These are phyloP conservation scores for Lithodes maja DNA, from an alignment of 2,888 invertebrate genomes.

Conservation along the genomic window DNA sequence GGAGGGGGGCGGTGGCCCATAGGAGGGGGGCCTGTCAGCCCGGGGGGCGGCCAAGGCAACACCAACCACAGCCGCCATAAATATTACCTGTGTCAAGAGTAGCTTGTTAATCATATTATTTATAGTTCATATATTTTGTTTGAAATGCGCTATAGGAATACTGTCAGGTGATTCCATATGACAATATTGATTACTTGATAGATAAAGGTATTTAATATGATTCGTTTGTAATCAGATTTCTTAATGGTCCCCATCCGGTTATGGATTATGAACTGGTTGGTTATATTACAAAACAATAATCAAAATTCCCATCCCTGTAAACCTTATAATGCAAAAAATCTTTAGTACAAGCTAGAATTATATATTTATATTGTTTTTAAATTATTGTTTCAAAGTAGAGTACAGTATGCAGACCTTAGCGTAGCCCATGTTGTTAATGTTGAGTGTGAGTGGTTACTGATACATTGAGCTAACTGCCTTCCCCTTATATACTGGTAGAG, in stretches of 20 bases:
- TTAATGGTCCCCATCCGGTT: no score
- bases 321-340: no score
- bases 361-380: no score
- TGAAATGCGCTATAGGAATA: no score
- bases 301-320: no score
- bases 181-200: no score
- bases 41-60: slow-evolving; percentile 41
- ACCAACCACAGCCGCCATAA: slow-evolving; percentile 42
- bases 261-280: no score
- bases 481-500: background rate
- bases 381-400: background rate
- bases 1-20: slow-evolving; percentile 29
- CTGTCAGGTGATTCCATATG: no score
- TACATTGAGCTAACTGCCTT: background rate
- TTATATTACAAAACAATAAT: no score
- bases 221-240: no score
- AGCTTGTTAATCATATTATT: background rate
- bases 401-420: background rate
- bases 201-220: no score
- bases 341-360: no score
- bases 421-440: background rate
- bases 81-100: background rate
- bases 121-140: background rate
- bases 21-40: slow-evolving; percentile 36
- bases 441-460: background rate